phyloP scores from a whole-genome alignment of 2,113 vertebrate species.

The Sebastes schlegelii region DNA sequence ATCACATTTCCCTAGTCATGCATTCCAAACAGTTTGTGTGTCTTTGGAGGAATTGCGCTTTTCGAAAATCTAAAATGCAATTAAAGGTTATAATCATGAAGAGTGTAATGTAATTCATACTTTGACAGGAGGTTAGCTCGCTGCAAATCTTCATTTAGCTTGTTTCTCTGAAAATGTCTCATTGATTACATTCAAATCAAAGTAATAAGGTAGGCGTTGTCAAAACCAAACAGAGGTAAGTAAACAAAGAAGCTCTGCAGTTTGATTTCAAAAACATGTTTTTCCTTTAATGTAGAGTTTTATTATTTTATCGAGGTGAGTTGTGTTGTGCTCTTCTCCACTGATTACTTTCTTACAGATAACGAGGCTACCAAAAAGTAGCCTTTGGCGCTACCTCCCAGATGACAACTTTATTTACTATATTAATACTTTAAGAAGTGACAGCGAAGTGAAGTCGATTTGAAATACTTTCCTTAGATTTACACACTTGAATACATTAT shows the following conservation, averaged over 20 bases:
- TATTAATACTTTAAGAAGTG: not conserved
- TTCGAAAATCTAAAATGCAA: not conserved
- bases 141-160: not conserved
- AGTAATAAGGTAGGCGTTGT: not conserved
- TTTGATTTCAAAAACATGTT: not conserved
- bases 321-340: not conserved
- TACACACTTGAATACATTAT: slow-evolving; percentile 6
- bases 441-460: not conserved
- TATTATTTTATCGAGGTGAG: not conserved
- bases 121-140: not conserved
- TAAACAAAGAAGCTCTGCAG: not conserved
- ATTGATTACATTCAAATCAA: not conserved
- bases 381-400: not conserved
- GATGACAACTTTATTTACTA: not conserved
- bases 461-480: not conserved
- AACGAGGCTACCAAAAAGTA: not conserved
- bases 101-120: not conserved
- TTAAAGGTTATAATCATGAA: not conserved
- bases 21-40: not conserved
- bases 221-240: not conserved
- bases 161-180: not conserved
- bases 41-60: not conserved
- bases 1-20: not conserved
- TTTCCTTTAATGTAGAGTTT: not conserved
- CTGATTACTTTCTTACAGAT: not conserved